A percentile compares a stretch with the other conserved stretches of the same genome.
phyloP scores from a whole-genome alignment of 2,113 vertebrate species.

The Sander lucioperca region DNA sequence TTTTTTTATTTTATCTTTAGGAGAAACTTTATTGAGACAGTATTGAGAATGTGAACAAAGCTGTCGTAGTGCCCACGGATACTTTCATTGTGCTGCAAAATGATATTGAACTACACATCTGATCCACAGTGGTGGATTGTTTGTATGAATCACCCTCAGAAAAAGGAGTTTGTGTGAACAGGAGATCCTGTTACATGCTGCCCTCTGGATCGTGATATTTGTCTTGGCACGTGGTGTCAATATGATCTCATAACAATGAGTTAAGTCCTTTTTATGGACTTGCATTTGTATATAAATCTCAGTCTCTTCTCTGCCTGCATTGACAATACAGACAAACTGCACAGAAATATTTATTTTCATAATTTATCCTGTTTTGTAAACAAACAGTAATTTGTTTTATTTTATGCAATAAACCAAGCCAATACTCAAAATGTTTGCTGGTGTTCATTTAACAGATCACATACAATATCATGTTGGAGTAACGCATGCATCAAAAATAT shows the following conservation, averaged over 20 bases:
- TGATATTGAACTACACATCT: constrained; percentile 16
- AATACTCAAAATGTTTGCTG: constrained; percentile 19
- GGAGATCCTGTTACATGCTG: constrained; percentile 3
- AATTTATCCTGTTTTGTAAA: constrained; percentile 77
- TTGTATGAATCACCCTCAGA: constrained; percentile 23
- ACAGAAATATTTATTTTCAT: constrained; percentile 83
- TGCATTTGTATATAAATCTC: constrained; percentile 32
- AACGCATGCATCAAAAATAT: neutral
- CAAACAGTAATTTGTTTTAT: constrained; percentile 66
- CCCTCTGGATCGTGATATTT: constrained; percentile 26
- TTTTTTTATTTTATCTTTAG: constrained; percentile 19
- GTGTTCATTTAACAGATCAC: constrained; percentile 17
- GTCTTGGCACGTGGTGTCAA: constrained; percentile 30
- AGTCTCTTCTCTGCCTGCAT: constrained; percentile 59
- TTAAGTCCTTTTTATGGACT: constrained; percentile 39
- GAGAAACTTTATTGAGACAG: constrained; percentile 11
- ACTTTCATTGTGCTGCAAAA: constrained; percentile 28
- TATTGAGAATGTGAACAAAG: constrained; percentile 50
- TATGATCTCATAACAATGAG: constrained; percentile 18
- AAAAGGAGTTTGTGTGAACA: constrained; percentile 20
- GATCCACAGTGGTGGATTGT: neutral
- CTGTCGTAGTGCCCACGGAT: neutral
- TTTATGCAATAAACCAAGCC: constrained; percentile 75
- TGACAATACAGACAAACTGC: constrained; percentile 59
- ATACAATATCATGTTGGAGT: neutral